Conservation (phyloP, 2,797 vertebrate species). For the Gambelia wislizenii region DNA sequence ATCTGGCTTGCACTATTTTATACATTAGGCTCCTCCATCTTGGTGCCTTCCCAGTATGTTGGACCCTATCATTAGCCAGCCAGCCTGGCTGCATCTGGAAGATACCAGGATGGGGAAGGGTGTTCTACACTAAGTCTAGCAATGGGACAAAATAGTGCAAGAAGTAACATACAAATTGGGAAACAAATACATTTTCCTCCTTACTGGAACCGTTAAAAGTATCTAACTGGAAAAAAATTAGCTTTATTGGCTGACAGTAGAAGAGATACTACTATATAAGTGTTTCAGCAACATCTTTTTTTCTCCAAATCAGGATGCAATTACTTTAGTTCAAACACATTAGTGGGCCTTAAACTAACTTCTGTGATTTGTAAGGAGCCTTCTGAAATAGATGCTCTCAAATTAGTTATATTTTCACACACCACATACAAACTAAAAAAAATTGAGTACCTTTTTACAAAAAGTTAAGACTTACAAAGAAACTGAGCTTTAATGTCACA, state of each 20-base stretch:
- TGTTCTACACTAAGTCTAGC: background rate
- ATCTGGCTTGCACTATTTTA: background rate
- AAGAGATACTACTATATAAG: background rate
- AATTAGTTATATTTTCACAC: background rate
- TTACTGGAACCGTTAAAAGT: background rate
- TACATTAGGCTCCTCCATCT: background rate
- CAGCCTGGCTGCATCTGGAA: background rate
- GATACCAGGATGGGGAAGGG: background rate
- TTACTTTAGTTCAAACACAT: background rate
- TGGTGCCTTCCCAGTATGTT: background rate
- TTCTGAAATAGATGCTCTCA: background rate
- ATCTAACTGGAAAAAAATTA: background rate
- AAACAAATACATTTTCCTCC: background rate
- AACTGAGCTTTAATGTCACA: background rate
- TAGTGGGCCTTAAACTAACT: background rate
- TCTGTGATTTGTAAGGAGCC: background rate
- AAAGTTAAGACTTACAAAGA: background rate
- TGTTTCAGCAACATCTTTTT: background rate
- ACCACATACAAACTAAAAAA: background rate
- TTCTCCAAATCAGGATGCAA: background rate
- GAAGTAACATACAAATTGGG: background rate
- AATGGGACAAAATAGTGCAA: slow-evolving; percentile 1
- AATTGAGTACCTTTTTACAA: background rate
- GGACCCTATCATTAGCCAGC: background rate
- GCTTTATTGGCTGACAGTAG: background rate